These are phyloP conservation scores for Oenanthe oenanthe DNA, from an alignment of 2,113 vertebrate species.

Conservation along the genomic window DNA sequence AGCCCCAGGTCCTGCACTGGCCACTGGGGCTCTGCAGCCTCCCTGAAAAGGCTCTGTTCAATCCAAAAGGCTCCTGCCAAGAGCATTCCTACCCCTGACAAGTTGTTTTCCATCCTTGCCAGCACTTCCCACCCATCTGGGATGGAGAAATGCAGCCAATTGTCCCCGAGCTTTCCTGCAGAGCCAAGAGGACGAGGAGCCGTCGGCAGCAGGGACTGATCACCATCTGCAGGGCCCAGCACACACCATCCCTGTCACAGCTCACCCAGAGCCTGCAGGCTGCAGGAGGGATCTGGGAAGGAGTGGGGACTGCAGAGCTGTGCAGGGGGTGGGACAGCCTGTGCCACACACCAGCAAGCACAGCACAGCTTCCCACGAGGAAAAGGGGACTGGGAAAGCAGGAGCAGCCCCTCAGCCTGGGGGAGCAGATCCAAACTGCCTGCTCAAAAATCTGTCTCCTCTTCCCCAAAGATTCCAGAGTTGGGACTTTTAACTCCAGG, in stretches of 20 bases:
- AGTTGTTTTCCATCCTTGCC: background rate
- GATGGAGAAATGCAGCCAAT: background rate
- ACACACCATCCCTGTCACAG: background rate
- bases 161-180: background rate
- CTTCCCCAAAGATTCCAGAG: background rate
- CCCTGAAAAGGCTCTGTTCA: background rate
- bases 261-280: background rate
- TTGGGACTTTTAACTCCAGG: accelerated
- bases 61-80: background rate
- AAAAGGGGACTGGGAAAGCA: background rate
- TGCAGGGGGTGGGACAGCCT: background rate
- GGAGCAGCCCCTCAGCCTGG: accelerated
- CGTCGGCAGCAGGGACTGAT: background rate
- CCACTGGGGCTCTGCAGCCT: background rate
- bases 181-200: background rate
- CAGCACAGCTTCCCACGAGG: background rate
- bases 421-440: background rate
- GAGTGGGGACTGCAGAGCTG: background rate
- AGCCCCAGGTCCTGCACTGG: background rate
- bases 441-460: background rate
- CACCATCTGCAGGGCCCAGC: background rate
- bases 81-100: background rate
- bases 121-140: background rate
- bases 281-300: background rate
- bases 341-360: background rate